Conservation (phyloP, 2,797 vertebrate species). For the Acridotheres tristis region DNA sequence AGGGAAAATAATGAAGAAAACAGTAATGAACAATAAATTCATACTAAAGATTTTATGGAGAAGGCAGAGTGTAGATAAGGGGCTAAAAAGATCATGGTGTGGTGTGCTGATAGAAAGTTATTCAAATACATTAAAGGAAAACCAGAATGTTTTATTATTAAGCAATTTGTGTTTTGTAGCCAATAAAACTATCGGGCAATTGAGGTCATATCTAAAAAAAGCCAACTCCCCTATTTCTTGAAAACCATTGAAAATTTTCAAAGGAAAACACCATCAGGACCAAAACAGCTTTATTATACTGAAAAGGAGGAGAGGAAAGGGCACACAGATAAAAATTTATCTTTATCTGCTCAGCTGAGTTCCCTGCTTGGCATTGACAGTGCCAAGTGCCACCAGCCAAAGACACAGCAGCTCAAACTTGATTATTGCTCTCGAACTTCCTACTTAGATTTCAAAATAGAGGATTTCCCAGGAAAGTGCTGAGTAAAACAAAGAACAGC, state of each 20-base stretch:
- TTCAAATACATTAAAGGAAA: neutral
- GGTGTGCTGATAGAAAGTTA: neutral
- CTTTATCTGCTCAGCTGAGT: neutral
- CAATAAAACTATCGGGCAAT: neutral
- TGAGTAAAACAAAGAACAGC: neutral
- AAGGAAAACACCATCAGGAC: neutral
- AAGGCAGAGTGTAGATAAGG: neutral
- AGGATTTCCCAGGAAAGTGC: neutral
- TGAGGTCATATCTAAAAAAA: neutral
- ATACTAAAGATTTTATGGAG: neutral
- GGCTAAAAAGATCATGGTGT: accelerated
- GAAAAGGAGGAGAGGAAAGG: neutral
- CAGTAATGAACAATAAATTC: neutral
- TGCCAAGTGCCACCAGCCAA: neutral
- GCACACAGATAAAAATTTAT: neutral
- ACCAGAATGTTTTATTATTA: neutral
- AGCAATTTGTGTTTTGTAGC: neutral
- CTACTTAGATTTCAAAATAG: neutral
- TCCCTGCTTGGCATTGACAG: accelerated
- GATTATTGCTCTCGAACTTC: neutral
- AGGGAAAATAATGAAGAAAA: neutral
- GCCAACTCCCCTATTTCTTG: neutral
- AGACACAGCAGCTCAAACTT: neutral
- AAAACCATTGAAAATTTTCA: neutral
- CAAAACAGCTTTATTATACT: neutral